Evolutionary conservation across 2,888 invertebrate genomes (phyloP).

Genomic region (Helleia helle): DNA sequence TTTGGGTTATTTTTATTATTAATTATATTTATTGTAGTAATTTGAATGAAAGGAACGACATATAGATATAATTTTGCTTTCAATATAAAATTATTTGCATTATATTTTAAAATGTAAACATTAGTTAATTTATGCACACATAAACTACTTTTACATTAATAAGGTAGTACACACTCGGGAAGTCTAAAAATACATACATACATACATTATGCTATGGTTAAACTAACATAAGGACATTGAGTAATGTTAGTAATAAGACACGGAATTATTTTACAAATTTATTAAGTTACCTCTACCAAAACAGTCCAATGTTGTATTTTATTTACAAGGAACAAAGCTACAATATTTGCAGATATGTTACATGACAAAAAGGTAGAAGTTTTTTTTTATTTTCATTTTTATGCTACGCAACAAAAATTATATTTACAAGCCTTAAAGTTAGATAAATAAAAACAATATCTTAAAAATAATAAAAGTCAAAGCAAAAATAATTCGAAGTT

Average conservation of each 20-base stretch:
- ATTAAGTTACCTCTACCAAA: conserved; percentile 1
- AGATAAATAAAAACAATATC: conserved; percentile 5
- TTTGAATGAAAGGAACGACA: too few relatives aligned
- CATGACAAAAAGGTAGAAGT: background rate
- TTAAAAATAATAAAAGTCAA: background rate
- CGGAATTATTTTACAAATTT: conserved; percentile 1
- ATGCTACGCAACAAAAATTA: background rate
- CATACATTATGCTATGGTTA: too few relatives aligned
- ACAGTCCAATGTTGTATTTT: background rate
- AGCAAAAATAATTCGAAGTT: background rate
- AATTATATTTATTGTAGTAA: too few relatives aligned
- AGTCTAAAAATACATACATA: too few relatives aligned
- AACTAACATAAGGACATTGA: background rate
- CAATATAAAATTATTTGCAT: too few relatives aligned
- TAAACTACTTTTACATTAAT: too few relatives aligned
- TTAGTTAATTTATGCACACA: too few relatives aligned
- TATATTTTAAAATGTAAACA: too few relatives aligned
- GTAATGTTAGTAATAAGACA: background rate
- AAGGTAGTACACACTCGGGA: too few relatives aligned
- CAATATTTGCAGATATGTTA: background rate
- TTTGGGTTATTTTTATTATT: too few relatives aligned
- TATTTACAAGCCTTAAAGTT: conserved; percentile 6
- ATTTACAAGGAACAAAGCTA: conserved; percentile 4
- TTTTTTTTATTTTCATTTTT: background rate
- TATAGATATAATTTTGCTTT: too few relatives aligned